Evolutionary conservation across 1,140 invertebrate species (phyloP), one percentile per base, ranked within the genome.

Genomic region (Drosophila rufa): DNA sequence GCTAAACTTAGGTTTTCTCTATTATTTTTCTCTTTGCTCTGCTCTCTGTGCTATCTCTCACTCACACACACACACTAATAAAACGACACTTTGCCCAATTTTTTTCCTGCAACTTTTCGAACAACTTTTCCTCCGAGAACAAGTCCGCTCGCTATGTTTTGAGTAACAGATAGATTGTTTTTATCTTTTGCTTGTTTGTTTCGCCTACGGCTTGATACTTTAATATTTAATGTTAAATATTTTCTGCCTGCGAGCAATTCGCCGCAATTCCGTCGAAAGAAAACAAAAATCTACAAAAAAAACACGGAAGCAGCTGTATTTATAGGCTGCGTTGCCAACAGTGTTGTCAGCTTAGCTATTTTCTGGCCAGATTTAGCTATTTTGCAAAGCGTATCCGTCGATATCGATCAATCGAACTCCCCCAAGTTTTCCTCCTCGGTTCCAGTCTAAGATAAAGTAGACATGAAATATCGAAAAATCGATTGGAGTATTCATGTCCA

Each of bases 21-120:
- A 43, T 25, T 43, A 27, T 48, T 42, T 22, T 53, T 46, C 40
- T 61, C 17, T 50, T 19, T 43, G 36, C 15, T 62, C 25, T 46
- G 8, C 27, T 38, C 55, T 38, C 43, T 38, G 4, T 40, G 38
- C 62, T 45, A 25, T 25, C 27, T 30, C 12, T 57, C 64, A 25
- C 33, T 33, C 51, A 17, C 59, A 22, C 45, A 53, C 47, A 2
- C 12, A 17, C 46, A 67, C 60, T 19, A 43, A 15, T 68, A n/a
- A 7, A 67, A 67, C 66, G 62, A 6, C 62, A 70, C 61, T 67
- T 55, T 65, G 19, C 47, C 46, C 38, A 65, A n/a, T 43, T 33
- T 19, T 60, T 42, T 38, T n/a, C 7, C 38, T 15, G 14, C n/a
- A 19, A 27, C 25, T 43, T 45, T 45, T 17, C 12, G 7, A 45